Evolutionary conservation across 2,888 invertebrate species (phyloP).

Genomic region (Eupeodes latifasciatus): DNA sequence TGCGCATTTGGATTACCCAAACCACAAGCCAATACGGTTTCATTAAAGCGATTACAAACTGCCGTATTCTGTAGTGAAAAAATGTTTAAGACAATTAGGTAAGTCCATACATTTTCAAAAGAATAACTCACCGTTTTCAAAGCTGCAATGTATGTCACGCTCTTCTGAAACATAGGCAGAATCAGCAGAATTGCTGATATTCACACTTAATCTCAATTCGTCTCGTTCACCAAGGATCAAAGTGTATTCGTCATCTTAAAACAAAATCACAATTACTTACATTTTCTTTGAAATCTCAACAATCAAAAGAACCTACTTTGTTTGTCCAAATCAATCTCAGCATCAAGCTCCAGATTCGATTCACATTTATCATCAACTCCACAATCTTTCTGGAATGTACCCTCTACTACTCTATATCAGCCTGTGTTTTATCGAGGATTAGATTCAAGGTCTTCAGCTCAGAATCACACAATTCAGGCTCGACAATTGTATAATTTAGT

Average conservation of each 20-base stretch:
- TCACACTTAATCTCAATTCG: constrained; percentile 90
- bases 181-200: constrained; percentile 91
- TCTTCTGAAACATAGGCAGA: constrained; percentile 94
- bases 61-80: constrained; percentile 82
- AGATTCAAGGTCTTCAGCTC: constrained; percentile 86
- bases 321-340: constrained; percentile 83
- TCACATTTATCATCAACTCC: constrained; percentile 94
- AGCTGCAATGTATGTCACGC: constrained; percentile 91
- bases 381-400: constrained; percentile 96
- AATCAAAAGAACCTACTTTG: constrained; percentile 80
- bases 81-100: constrained; percentile 42
- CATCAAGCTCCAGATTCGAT: constrained; percentile 90
- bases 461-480: constrained; percentile 87
- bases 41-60: constrained; percentile 88
- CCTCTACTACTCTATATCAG: constrained; percentile 91
- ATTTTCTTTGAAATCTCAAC: neutral
- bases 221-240: constrained; percentile 90
- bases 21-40: constrained; percentile 90
- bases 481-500: constrained; percentile 92
- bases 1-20: constrained; percentile 94
- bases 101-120: neutral
- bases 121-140: constrained; percentile 84
- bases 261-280: constrained; percentile 22
- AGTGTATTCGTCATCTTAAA: constrained; percentile 84
- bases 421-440: constrained; percentile 94